Evolutionary conservation across 2,797 vertebrate genomes (phyloP).

Genomic region (Hydrolagus colliei): DNA sequence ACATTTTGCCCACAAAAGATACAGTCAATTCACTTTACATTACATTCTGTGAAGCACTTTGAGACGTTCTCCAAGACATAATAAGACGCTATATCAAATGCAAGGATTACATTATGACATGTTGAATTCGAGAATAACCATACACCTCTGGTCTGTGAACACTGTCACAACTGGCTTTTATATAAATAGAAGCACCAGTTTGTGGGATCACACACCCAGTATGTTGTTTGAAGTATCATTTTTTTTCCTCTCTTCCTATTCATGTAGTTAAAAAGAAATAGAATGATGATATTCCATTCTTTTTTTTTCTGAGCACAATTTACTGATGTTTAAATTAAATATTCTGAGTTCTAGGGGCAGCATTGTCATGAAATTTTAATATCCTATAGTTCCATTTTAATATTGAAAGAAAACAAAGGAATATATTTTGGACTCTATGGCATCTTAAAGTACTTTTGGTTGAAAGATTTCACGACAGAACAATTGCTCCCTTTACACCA

Average conservation of each 20-base stretch:
- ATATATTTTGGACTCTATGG: neutral
- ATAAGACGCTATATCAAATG: too few relatives aligned
- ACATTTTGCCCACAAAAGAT: neutral
- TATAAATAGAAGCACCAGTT: neutral
- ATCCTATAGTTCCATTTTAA: neutral
- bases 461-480: neutral
- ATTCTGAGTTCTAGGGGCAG: slow-evolving; percentile 13
- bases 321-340: neutral
- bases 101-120: too few relatives aligned
- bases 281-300: neutral
- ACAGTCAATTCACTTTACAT: too few relatives aligned
- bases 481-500: neutral
- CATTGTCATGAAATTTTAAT: neutral
- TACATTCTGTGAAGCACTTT: too few relatives aligned
- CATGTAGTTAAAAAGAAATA: neutral
- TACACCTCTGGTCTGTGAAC: neutral
- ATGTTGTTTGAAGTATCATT: neutral
- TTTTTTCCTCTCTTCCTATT: neutral
- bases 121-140: neutral
- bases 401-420: too few relatives aligned
- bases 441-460: neutral
- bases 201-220: neutral
- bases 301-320: neutral
- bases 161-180: neutral
- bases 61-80: too few relatives aligned